phyloP scores from a whole-genome alignment of 2,888 invertebrate species.

The Rhagophthalmus giganteus region DNA sequence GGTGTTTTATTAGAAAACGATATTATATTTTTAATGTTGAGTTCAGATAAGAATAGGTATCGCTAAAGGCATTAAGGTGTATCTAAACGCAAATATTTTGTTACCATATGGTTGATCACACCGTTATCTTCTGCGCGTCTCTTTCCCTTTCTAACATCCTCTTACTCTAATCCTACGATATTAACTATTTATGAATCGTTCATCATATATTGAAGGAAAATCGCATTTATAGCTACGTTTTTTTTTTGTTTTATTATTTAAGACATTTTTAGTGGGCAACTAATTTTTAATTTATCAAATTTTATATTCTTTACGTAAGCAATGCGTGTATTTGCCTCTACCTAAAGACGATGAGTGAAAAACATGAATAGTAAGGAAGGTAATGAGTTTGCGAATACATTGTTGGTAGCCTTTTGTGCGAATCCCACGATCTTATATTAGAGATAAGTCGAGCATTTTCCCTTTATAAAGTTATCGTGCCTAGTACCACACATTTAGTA shows the following conservation, averaged over 20 bases:
- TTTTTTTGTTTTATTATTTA: no score
- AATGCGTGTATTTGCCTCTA: conserved; percentile 5
- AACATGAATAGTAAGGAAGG: conserved; percentile 25
- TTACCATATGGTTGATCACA: conserved; percentile 42
- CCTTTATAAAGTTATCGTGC: conserved; percentile 37
- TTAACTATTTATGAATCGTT: conserved; percentile 13
- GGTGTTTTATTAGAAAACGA: conserved; percentile 40
- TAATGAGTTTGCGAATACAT: conserved; percentile 26
- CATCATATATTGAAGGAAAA: no score
- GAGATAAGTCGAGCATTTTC: conserved; percentile 37
- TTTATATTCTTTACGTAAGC: neutral
- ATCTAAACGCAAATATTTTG: conserved; percentile 44
- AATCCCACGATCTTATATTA: conserved; percentile 41
- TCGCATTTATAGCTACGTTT: no score
- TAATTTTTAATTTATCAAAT: no score
- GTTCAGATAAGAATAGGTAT: conserved; percentile 38
- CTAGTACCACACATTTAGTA: conserved; percentile 38
- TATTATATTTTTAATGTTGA: conserved; percentile 37
- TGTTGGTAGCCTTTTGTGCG: conserved; percentile 35
- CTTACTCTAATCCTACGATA: conserved; percentile 7
- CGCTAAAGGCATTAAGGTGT: conserved; percentile 40
- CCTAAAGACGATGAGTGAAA: conserved; percentile 15
- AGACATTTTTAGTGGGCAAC: no score
- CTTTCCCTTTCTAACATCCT: conserved; percentile 23
- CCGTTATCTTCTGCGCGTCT: conserved; percentile 38